Evolutionary conservation across 2,113 vertebrate genomes (phyloP), one percentile per base, ranked within the genome.

Genomic region (Cynocephalus volans): DNA sequence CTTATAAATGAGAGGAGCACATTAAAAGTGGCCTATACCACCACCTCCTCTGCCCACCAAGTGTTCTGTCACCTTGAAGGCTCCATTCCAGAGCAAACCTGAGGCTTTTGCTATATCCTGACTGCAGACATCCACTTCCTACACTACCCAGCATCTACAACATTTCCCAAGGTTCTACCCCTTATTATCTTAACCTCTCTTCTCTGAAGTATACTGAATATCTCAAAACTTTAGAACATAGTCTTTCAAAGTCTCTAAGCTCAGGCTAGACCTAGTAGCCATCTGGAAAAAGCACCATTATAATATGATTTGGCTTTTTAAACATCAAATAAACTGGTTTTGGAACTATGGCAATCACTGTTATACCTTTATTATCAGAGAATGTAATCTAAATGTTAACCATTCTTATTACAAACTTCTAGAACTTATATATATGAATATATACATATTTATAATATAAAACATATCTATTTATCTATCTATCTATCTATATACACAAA

Each of bases 1-100:
- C 52, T 75, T 92, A 19, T 2, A 76, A 65, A n/a, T 13, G 14
- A 54, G 19, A 90, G 52, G 52, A 26, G 26, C 18, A 48, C 6
- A 31, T 6, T 33, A 15, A 75, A 0, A 52, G 15, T 17, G 56
- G 15, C 6, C 50, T 88, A 5, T 5, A 45, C 54, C 1, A 18
- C 14, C 8, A 33, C 31, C 1, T 72, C 17, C 14, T 64, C 31
- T 33, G 12, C 8, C 21, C 26, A 4, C 6, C 23, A 14, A 45
- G 19, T 24, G 0, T 36, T 88, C 24, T 54, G 23, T 8, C 6
- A n/a, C 31, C 4, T 14, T 13, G 14, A 36, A 12, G 3, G 1
- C 28, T 77, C 56, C 4, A 5, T 33, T 90, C 15, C 28, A 41
- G 1, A 13, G 13, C 9, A 83, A 81, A 69, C 1, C 1, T 9